These are phyloP conservation scores for Acholoe squamosa DNA, from an alignment of 2,888 invertebrate genomes.

Conservation along the genomic window DNA sequence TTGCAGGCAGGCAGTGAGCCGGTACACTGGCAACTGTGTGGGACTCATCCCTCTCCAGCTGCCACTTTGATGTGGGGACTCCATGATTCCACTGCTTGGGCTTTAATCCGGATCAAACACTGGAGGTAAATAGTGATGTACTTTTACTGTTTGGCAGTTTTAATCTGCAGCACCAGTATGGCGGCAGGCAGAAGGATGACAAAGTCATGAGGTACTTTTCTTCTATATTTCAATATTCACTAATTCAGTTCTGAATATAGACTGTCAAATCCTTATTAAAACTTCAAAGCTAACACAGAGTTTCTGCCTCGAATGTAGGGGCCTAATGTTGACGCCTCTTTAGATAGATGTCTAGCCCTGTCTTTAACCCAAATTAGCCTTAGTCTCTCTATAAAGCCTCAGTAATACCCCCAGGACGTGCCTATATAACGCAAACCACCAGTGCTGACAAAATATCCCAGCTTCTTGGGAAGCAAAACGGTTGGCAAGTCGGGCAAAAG, in stretches of 20 bases:
- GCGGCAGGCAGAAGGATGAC: too few species aligned
- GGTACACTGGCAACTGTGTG: neutral
- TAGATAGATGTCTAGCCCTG: neutral
- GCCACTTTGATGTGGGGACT: neutral
- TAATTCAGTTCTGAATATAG: too few species aligned
- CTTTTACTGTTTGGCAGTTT: neutral
- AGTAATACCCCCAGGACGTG: neutral
- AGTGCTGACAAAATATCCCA: neutral
- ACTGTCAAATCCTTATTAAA: too few species aligned
- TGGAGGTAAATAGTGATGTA: neutral
- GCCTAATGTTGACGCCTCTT: neutral
- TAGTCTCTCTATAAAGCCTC: neutral
- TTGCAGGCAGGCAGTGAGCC: neutral
- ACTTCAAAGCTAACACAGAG: neutral
- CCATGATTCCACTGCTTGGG: neutral
- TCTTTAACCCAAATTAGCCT: neutral
- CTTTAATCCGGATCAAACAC: slow-evolving; percentile 9
- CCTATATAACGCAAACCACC: neutral
- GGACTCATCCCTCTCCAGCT: too few species aligned
- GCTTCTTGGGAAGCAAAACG: neutral
- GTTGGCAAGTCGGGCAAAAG: neutral
- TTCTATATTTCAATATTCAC: too few species aligned
- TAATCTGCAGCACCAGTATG: too few species aligned
- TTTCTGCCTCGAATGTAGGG: neutral
- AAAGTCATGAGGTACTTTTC: too few species aligned